Conservation (phyloP, 2,113 vertebrate species). For the Grammomys surdaster region DNA sequence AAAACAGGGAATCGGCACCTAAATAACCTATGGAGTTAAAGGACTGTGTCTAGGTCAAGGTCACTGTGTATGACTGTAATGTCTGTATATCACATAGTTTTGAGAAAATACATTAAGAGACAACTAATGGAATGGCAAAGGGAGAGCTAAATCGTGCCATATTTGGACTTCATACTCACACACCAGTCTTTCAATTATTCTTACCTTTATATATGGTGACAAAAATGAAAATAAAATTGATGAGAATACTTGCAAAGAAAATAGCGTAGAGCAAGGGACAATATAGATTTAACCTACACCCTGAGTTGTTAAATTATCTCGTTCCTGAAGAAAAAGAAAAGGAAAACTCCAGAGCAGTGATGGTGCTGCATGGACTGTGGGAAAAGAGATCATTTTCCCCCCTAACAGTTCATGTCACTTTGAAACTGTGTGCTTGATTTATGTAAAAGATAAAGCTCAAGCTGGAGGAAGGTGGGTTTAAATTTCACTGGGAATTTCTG, state of each 20-base stretch:
- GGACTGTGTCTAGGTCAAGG: background rate
- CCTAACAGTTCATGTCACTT: conserved; percentile 61
- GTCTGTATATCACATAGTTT: fast-evolving
- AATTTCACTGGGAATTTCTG: conserved; percentile 71
- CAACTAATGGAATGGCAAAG: background rate
- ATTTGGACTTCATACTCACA: background rate
- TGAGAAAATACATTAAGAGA: background rate
- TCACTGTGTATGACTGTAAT: background rate
- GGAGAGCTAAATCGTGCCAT: background rate
- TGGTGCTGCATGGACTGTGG: background rate
- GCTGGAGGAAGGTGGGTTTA: conserved; percentile 76
- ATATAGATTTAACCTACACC: background rate
- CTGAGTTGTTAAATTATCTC: background rate
- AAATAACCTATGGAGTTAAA: too few relatives aligned
- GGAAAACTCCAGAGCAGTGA: background rate
- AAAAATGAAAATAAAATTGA: background rate
- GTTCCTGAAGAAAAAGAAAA: background rate
- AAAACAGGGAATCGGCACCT: background rate
- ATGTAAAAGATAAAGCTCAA: conserved; percentile 79
- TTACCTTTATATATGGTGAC: background rate
- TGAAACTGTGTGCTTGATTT: conserved; percentile 77
- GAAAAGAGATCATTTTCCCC: background rate
- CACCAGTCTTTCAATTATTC: background rate
- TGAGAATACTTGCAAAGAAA: background rate
- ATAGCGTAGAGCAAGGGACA: background rate